These are phyloP conservation scores for Charina bottae DNA, from an alignment of 2,113 vertebrate genomes.

Conservation along the genomic window DNA sequence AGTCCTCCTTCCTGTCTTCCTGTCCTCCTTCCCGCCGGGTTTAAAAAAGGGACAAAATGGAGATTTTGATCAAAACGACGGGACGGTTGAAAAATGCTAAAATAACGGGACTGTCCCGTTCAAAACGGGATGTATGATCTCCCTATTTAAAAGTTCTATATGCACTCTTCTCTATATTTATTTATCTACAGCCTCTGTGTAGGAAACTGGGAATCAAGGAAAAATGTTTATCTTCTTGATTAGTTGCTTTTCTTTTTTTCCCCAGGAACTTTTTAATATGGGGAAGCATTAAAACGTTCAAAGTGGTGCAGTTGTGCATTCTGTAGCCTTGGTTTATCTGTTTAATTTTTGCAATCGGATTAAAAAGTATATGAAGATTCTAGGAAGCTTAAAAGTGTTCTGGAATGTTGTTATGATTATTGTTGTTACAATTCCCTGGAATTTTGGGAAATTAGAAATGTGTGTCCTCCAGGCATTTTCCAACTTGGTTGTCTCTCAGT, in stretches of 20 bases:
- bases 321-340: background rate
- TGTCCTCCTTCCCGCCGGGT: too few species aligned
- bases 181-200: background rate
- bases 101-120: too few species aligned
- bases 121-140: too few species aligned
- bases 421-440: background rate
- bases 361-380: background rate
- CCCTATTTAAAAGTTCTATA: background rate
- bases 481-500: background rate
- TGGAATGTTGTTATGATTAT: background rate
- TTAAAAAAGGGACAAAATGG: too few species aligned
- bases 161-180: background rate
- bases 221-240: background rate
- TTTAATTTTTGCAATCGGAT: background rate
- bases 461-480: background rate
- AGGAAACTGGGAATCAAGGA: background rate
- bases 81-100: too few species aligned
- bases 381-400: background rate
- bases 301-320: background rate
- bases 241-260: background rate
- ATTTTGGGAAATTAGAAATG: background rate
- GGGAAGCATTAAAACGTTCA: background rate
- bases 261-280: background rate
- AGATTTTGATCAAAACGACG: too few species aligned
- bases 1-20: too few species aligned